Conservation (phyloP, 2,113 vertebrate species). For the Varanus salvator region DNA sequence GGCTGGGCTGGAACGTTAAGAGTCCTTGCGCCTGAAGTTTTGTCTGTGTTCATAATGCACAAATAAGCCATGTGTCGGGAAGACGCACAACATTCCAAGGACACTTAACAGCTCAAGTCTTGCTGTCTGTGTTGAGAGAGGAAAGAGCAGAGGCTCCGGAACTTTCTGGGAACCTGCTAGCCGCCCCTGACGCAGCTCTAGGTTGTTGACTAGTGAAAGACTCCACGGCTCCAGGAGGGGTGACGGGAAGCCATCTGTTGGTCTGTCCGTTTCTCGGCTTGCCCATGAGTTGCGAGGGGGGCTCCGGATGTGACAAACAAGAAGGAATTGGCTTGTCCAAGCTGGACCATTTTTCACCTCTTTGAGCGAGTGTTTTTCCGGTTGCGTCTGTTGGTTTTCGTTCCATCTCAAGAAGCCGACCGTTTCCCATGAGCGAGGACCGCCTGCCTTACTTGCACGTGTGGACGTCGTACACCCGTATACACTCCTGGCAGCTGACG, state of each 20-base stretch:
- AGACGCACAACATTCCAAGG: slow-evolving; percentile 66
- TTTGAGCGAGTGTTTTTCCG: background rate
- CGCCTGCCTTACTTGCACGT: slow-evolving; percentile 81
- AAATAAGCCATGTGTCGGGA: slow-evolving; percentile 44
- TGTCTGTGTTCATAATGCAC: slow-evolving; percentile 36
- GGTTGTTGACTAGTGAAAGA: slow-evolving; percentile 3
- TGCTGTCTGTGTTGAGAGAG: slow-evolving; percentile 45
- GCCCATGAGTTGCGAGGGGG: background rate
- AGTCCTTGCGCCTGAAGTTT: slow-evolving; percentile 35
- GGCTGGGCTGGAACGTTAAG: slow-evolving; percentile 30
- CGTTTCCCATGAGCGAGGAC: slow-evolving; percentile 40
- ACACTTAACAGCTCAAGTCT: slow-evolving; percentile 61
- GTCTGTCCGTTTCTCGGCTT: slow-evolving; percentile 1
- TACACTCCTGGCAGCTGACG: slow-evolving; percentile 85
- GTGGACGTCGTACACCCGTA: slow-evolving; percentile 84
- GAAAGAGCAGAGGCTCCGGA: slow-evolving; percentile 39
- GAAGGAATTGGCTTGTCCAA: slow-evolving; percentile 70
- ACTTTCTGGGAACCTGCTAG: slow-evolving; percentile 25
- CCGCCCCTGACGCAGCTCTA: slow-evolving; percentile 45
- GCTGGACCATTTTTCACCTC: slow-evolving; percentile 65
- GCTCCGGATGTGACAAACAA: slow-evolving; percentile 58
- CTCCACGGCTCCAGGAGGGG: slow-evolving; percentile 21
- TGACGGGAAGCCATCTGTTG: background rate
- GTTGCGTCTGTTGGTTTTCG: slow-evolving; percentile 38
- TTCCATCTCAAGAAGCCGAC: slow-evolving; percentile 62